Evolutionary conservation across 2,888 invertebrate genomes (phyloP), one percentile per base, ranked within the genome.

Genomic region (Chelonus formosanus): DNA sequence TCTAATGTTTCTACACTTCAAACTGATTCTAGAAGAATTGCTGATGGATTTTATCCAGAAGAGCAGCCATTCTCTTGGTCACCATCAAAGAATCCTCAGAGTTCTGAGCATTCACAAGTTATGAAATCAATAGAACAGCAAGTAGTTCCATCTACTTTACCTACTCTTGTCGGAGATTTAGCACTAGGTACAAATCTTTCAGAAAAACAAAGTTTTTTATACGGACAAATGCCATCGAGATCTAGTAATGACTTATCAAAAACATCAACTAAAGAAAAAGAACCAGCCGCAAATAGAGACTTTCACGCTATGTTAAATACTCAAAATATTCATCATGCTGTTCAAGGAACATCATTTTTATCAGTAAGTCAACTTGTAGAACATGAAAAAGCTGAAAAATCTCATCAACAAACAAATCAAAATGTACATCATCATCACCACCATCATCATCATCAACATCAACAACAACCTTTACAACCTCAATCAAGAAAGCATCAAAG

Each of bases 281-380:
- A 81, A 3, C 75, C 20, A 2, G 20, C 2, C 20, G 20, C 20
- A 20, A 20, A 20, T 20, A 20, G 83, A 0, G 81, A 83, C 45
- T 81, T 78, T 53, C 83, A 82, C 45, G 67, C 72, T 3, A 77
- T 81, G 67, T 36, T 81, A 3, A 81, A 82, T 61, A 80, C 84
- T 3, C 85, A 85, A 63, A 85, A 83, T 71, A 72, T 71, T n/a
- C 74, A 75, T 47, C 82, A 80, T 67, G 73, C 80, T 4, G 82
- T 80, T 31, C 84, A 84, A 43, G 82, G 84, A 8, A 83, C 84
- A 36, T 86, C 86, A 60, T 89, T 90, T 67, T 78, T 90, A 5
- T 89, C 89, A 0, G 89, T 90, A 0, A 90, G 89, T 76, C 89
- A 89, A 67, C 77, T 90, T n/a, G 89, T 90, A 3, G 89, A 87